phyloP scores from a whole-genome alignment of 2,113 vertebrate species.

The Channa argus region DNA sequence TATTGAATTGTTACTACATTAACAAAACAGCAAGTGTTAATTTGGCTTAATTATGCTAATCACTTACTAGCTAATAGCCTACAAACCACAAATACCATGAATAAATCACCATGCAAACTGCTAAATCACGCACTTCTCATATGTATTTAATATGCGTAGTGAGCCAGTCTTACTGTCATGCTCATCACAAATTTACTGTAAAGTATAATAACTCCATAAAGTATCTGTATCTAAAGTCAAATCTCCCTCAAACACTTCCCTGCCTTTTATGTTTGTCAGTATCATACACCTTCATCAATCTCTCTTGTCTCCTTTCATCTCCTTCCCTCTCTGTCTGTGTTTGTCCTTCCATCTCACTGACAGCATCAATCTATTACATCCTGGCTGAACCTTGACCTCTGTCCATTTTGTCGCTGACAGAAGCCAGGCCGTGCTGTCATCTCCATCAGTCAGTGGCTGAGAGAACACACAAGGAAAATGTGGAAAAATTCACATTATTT shows the following conservation, averaged over 20 bases:
- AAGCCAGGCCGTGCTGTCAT: slow-evolving; percentile 67
- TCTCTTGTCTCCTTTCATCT: slow-evolving; percentile 69
- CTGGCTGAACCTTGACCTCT: slow-evolving; percentile 69
- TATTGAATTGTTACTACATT: no score
- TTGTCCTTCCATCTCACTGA: slow-evolving; percentile 65
- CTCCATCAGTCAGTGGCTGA: slow-evolving; percentile 42
- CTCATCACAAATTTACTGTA: not conserved
- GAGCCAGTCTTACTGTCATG: not conserved
- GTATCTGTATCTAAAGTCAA: not conserved
- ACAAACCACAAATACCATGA: no score
- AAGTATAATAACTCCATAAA: not conserved
- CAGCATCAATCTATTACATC: slow-evolving; percentile 71
- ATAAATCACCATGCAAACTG: no score
- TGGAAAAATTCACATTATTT: not conserved
- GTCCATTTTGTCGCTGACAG: slow-evolving; percentile 67
- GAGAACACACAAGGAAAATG: slow-evolving; percentile 23
- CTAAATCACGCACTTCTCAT: no score
- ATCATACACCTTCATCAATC: slow-evolving; percentile 51
- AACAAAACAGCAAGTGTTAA: no score
- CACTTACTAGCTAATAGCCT: no score
- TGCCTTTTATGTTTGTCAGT: slow-evolving; percentile 29
- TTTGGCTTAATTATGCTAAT: no score
- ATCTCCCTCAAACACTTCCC: not conserved
- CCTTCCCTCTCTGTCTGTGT: slow-evolving; percentile 44
- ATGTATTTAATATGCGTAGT: no score